Base-by-base conservation (phyloP, 2,113 vertebrate genomes). In the Phocoena sinus region DNA sequence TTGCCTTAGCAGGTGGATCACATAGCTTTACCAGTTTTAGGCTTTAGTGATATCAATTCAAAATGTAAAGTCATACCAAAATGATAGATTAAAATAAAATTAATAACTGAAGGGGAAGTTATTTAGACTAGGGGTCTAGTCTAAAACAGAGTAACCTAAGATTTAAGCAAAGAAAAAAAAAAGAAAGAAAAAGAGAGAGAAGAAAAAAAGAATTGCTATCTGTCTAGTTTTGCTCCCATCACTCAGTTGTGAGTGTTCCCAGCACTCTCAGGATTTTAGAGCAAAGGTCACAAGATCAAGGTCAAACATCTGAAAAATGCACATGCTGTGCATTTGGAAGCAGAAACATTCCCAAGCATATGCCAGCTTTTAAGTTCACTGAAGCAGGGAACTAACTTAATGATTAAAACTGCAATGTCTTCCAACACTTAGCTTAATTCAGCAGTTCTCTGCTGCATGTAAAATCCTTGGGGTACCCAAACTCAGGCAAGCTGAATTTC, bases 231-330 rank as follows among this genome's bases (percentile, higher is more conserved):
- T 87, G 33, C 95, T 96, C 76, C 89, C 70, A 67, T 84, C 83
- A 73, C 74, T 96, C 83, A 87, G 95, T 86, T 92, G 10, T 91
- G 58, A 98, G 76, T 85, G n/a, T 96, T 97, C 90, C 92, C 96
- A 95, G 94, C 65, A 25, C 70, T 92, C 81, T 80, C 53, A 60
- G 73, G 87, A 89, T 90, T 95, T 53, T 81, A 90, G 83, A 93
- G 53, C 25, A 96, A 97, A 97, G 94, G 96, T 97, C 96, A 88
- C 26, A 95, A 96, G 94, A 96, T 94, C 83, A 97, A 97, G 90
- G 96, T 96, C 96, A 98, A 97, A 97, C 81, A 98, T 97, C 92
- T 95, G 82, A 98, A 97, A 97, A 97, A 98, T 97, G 96, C 91
- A 97, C 80, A 97, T 97, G 92, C 88, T 96, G 28, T 68, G 65